These are phyloP conservation scores for Pseudochirops corinnae DNA, from an alignment of 2,797 vertebrate species.

Conservation along the genomic window DNA sequence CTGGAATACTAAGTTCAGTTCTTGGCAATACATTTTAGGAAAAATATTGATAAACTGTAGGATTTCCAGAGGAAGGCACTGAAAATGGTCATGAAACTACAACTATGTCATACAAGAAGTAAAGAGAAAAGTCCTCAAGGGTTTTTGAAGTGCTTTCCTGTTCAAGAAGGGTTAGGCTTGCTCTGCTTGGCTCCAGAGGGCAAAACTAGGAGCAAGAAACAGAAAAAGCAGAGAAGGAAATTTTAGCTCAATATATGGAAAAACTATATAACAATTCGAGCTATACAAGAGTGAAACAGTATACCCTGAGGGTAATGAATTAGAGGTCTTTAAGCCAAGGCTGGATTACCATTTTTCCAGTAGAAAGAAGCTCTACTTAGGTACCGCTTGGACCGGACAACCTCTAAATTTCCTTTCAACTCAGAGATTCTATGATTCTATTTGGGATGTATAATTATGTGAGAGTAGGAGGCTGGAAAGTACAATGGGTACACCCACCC, in stretches of 20 bases:
- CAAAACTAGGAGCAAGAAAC: neutral
- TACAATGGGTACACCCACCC: neutral
- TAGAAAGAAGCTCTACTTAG: neutral
- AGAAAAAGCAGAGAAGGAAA: neutral
- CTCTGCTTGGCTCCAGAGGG: neutral
- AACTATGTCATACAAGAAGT: neutral
- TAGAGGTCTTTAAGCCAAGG: neutral
- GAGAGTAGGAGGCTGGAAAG: neutral
- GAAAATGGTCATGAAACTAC: neutral
- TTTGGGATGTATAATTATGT: neutral
- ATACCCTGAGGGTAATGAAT: neutral
- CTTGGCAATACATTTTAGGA: neutral
- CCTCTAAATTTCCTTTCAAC: neutral
- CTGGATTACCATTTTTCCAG: neutral
- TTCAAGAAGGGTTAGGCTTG: neutral
- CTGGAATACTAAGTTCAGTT: neutral
- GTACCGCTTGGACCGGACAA: neutral
- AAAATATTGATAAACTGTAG: neutral
- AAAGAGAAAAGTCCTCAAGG: neutral
- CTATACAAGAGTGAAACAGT: neutral
- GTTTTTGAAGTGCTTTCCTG: neutral
- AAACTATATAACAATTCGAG: neutral
- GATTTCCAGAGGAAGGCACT: neutral
- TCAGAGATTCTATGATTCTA: neutral
- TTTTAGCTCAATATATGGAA: neutral